Percentiles rank a stretch among this genome's conserved stretches.
These are phyloP conservation scores for Amblyjoppa fuscipennis DNA, from an alignment of 2,888 invertebrate species.

Conservation along the genomic window DNA sequence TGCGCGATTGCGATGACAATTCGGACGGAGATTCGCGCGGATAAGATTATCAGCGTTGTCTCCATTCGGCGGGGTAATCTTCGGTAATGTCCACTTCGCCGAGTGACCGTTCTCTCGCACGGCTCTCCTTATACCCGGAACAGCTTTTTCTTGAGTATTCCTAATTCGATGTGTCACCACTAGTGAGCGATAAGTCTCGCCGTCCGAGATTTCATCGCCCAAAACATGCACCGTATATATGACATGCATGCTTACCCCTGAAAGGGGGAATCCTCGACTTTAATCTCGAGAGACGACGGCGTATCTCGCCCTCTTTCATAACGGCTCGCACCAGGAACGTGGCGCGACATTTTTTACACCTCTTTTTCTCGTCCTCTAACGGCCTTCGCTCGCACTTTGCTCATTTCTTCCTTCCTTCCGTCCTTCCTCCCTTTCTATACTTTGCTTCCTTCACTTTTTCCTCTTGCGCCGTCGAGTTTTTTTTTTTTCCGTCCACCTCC, in stretches of 20 bases:
- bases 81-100: not conserved
- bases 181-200: not conserved
- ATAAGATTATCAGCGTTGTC: not conserved
- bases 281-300: constrained; percentile 43
- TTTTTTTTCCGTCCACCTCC: not conserved
- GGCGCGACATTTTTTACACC: constrained; percentile 24
- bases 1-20: not conserved
- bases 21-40: not conserved
- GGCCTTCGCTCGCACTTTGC: constrained; percentile 10
- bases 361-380: constrained; percentile 4
- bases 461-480: not conserved
- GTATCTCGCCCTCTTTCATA: constrained; percentile 45
- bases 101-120: not conserved
- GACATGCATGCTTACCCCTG: not conserved
- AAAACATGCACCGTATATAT: not conserved
- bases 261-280: constrained; percentile 18
- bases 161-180: not conserved
- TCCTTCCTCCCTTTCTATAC: constrained; percentile 10
- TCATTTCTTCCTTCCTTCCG: constrained; percentile 27
- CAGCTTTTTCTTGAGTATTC: not conserved
- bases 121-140: not conserved
- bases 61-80: not conserved
- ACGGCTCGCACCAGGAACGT: constrained; percentile 32
- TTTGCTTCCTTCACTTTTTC: not conserved
- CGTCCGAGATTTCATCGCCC: not conserved